Evolutionary conservation across 2,888 invertebrate genomes (phyloP).

Genomic region (Physocephala rufipes): DNA sequence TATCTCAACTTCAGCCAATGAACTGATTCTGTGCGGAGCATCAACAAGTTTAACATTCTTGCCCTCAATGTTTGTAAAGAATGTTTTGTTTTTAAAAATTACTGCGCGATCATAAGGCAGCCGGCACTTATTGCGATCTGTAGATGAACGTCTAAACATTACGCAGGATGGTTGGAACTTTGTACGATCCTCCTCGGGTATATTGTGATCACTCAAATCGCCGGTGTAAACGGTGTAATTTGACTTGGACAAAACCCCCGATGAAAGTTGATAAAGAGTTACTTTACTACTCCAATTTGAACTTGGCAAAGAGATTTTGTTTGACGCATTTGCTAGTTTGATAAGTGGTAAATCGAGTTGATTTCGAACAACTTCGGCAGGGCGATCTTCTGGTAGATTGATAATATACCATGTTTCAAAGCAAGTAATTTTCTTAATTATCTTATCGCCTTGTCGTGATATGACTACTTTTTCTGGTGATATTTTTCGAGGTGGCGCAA

Average conservation of each 20-base stretch:
- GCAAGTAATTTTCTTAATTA: slow-evolving; percentile 65
- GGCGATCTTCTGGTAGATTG: slow-evolving; percentile 52
- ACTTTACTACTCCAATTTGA: slow-evolving; percentile 62
- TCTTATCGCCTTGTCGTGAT: slow-evolving; percentile 60
- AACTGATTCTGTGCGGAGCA: slow-evolving; percentile 60
- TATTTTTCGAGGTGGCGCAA: slow-evolving; percentile 43
- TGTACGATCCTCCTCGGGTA: slow-evolving; percentile 60
- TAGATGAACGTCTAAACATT: slow-evolving; percentile 60
- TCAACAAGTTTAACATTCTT: slow-evolving; percentile 64
- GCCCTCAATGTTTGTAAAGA: slow-evolving; percentile 64
- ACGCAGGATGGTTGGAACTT: slow-evolving; percentile 65
- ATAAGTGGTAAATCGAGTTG: slow-evolving; percentile 59
- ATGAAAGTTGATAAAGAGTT: slow-evolving; percentile 59
- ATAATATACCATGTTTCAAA: slow-evolving; percentile 66
- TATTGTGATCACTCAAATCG: slow-evolving; percentile 59
- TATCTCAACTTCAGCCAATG: slow-evolving; percentile 62
- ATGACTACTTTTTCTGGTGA: slow-evolving; percentile 61
- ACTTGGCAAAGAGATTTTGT: slow-evolving; percentile 58
- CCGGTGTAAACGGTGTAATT: slow-evolving; percentile 59
- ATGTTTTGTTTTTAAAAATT: slow-evolving; percentile 65
- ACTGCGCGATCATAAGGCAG: slow-evolving; percentile 65
- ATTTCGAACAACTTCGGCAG: slow-evolving; percentile 52
- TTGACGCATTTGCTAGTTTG: slow-evolving; percentile 59
- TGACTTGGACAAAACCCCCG: slow-evolving; percentile 51
- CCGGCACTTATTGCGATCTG: slow-evolving; percentile 52